Conservation (phyloP, 2,113 vertebrate genomes). For the Colistium nudipinnis region DNA sequence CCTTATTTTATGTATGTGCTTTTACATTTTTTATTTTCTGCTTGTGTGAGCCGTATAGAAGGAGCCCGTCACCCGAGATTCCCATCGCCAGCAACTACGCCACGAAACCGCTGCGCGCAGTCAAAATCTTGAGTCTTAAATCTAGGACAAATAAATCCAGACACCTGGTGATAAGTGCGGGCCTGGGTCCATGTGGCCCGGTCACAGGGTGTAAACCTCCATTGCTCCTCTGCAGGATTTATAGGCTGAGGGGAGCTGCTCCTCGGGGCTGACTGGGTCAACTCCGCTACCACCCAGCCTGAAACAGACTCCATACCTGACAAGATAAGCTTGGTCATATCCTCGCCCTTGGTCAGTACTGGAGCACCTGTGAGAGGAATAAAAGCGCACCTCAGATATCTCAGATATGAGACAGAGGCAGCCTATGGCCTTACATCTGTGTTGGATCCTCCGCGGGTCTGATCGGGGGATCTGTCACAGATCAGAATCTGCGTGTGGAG, state of each 20-base stretch:
- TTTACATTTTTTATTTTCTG: too few relatives aligned
- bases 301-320: constrained; percentile 54
- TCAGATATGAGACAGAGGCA: constrained; percentile 2
- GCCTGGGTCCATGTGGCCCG: constrained; percentile 9
- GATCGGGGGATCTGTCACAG: too few relatives aligned
- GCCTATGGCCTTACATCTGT: background rate
- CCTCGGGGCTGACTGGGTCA: constrained; percentile 53
- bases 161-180: constrained; percentile 46
- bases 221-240: constrained; percentile 47
- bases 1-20: too few relatives aligned
- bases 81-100: too few relatives aligned
- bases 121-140: too few relatives aligned
- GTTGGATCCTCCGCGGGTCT: too few relatives aligned
- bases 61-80: too few relatives aligned
- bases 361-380: constrained; percentile 26
- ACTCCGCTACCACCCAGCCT: constrained; percentile 40
- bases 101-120: too few relatives aligned
- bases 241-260: constrained; percentile 48
- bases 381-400: background rate
- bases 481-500: too few relatives aligned
- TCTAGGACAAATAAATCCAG: constrained; percentile 54
- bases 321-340: constrained; percentile 62
- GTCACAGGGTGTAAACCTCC: constrained; percentile 29
- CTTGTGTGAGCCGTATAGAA: too few relatives aligned
- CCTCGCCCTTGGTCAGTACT: constrained; percentile 19